Evolutionary conservation across 53 echinoderm and acorn worm species (phyloP).

Genomic region (Stichopus horrens): DNA sequence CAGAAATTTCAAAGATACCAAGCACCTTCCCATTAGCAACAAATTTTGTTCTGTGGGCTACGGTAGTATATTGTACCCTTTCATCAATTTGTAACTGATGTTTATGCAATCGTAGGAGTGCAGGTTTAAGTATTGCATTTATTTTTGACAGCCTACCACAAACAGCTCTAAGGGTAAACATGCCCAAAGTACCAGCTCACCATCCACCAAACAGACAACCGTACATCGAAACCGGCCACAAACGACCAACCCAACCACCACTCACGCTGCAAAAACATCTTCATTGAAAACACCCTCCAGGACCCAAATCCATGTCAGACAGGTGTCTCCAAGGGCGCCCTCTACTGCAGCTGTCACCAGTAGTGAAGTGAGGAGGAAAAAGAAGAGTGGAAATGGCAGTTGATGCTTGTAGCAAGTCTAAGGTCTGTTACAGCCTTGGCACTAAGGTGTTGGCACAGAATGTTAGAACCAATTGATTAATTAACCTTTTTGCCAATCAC

Average conservation of each 20-base stretch:
- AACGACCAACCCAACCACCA: conserved; percentile 19
- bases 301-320: background rate
- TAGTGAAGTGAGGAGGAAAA: conserved; percentile 15
- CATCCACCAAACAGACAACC: background rate
- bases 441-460: no score
- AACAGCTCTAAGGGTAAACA: conserved; percentile 5
- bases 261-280: conserved; percentile 8
- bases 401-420: conserved; percentile 26
- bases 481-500: no score
- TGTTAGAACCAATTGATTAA: no score
- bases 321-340: background rate
- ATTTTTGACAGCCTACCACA: background rate
- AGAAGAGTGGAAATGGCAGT: conserved; percentile 8
- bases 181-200: background rate
- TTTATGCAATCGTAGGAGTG: no score
- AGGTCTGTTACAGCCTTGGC: no score
- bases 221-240: background rate
- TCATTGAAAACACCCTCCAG: conserved; percentile 20
- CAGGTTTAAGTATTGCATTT: no score
- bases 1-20: no score
- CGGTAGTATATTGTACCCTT: no score
- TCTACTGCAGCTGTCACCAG: background rate
- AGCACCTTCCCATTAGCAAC: no score
- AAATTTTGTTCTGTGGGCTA: no score
- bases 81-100: no score